These are phyloP conservation scores for Pantala flavescens DNA, from an alignment of 1,140 invertebrate species.

Conservation along the genomic window DNA sequence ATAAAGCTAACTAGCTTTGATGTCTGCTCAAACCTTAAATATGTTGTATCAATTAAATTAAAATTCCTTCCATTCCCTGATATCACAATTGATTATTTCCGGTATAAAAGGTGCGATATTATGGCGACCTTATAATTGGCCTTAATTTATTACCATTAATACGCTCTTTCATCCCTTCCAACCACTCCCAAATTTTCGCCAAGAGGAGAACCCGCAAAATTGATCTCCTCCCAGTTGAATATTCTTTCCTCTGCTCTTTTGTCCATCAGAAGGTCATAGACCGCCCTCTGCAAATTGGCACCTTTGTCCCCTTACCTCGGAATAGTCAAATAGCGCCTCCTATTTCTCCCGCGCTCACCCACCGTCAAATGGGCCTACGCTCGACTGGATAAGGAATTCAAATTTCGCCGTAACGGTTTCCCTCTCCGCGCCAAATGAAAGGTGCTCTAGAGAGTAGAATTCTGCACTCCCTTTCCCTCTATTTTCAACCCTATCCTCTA, in stretches of 20 bases:
- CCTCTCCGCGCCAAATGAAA: neutral
- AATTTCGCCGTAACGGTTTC: neutral
- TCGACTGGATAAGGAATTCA: neutral
- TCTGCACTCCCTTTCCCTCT: neutral
- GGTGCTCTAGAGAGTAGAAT: neutral
- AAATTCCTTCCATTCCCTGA: too few species aligned
- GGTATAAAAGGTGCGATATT: too few species aligned
- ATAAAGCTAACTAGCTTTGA: too few species aligned
- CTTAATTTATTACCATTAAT: too few species aligned
- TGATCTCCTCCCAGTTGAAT: neutral
- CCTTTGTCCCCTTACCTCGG: neutral
- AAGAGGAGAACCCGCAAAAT: neutral
- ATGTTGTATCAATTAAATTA: too few species aligned
- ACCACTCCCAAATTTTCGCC: too few species aligned
- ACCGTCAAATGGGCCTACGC: neutral
- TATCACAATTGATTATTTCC: too few species aligned
- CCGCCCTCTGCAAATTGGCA: neutral
- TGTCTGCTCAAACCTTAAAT: too few species aligned
- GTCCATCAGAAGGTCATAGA: neutral
- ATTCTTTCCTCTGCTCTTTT: neutral
- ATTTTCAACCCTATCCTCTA: neutral
- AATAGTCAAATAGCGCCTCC: neutral
- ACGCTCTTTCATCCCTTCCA: too few species aligned
- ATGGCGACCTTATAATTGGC: too few species aligned
- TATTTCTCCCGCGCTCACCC: neutral